These are phyloP conservation scores for Chroicocephalus ridibundus DNA, from an alignment of 2,113 vertebrate species.

Conservation along the genomic window DNA sequence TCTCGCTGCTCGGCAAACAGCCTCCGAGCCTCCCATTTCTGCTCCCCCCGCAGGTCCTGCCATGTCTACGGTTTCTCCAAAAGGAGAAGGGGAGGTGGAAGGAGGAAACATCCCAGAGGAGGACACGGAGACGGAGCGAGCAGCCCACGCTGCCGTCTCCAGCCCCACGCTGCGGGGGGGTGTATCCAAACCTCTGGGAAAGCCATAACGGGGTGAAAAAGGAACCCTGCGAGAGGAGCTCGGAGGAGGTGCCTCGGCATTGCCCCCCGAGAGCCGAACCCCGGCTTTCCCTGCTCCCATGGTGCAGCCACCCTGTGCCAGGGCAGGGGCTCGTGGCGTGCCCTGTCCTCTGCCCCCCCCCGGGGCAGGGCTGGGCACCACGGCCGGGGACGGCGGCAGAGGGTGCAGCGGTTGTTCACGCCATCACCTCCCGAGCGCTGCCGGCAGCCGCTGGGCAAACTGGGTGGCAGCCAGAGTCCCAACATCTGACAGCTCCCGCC, in stretches of 20 bases:
- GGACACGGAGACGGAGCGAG: neutral
- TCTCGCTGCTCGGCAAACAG: neutral
- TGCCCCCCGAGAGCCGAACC: neutral
- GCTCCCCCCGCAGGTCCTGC: neutral
- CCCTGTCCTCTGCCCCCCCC: neutral
- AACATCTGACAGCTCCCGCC: neutral
- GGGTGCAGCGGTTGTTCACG: neutral
- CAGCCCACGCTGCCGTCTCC: neutral
- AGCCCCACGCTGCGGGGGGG: neutral
- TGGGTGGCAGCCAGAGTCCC: neutral
- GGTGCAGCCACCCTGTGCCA: neutral
- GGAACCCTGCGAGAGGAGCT: neutral
- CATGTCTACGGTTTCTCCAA: neutral
- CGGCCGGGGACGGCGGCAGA: neutral
- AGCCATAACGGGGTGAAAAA: neutral
- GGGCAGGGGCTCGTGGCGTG: too few species aligned
- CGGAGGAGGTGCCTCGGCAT: neutral
- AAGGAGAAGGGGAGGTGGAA: neutral
- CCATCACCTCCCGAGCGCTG: neutral
- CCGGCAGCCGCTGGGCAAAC: neutral
- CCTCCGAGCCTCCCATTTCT: accelerated
- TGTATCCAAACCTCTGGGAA: neutral
- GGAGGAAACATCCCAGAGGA: neutral
- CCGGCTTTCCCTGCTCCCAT: neutral
- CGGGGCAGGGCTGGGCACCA: neutral